Percentiles rank a stretch among this genome's conserved stretches.
phyloP scores from a whole-genome alignment of 2,797 vertebrate species.

The Zonotrichia albicollis region DNA sequence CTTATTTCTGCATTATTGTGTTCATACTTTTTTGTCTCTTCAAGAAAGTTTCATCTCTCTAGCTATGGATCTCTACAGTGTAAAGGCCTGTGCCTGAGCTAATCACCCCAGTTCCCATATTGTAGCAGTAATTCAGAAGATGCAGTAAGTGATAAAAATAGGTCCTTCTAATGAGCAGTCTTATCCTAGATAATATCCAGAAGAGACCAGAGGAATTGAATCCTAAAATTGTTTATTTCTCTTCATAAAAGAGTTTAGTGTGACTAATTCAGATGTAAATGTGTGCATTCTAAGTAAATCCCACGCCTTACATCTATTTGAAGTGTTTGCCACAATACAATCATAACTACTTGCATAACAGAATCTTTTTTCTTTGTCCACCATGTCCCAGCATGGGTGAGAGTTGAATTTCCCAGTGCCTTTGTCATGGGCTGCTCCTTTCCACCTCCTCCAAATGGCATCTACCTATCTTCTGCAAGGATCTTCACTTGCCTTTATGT shows the following conservation, averaged over 20 bases:
- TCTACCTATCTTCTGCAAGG: background rate
- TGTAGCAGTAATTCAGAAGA: background rate
- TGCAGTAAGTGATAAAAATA: background rate
- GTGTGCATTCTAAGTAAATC: background rate
- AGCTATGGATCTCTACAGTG: background rate
- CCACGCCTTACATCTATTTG: background rate
- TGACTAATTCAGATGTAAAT: background rate
- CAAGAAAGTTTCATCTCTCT: background rate
- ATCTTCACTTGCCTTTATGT: background rate
- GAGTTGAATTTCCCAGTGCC: background rate
- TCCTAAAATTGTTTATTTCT: background rate
- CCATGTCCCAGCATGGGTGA: background rate
- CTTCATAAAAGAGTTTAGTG: background rate
- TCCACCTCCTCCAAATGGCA: background rate
- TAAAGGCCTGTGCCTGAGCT: background rate
- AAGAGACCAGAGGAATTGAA: background rate
- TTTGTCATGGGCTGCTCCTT: background rate
- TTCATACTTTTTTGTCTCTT: background rate
- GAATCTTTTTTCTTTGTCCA: background rate
- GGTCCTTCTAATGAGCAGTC: background rate
- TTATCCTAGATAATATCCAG: background rate
- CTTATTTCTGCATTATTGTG: background rate
- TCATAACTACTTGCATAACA: background rate
- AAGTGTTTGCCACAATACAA: background rate
- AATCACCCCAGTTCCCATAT: background rate